Percentiles rank a stretch among this genome's conserved stretches.
phyloP scores from a whole-genome alignment of 2,113 vertebrate genomes.

The Saguinus midas region DNA sequence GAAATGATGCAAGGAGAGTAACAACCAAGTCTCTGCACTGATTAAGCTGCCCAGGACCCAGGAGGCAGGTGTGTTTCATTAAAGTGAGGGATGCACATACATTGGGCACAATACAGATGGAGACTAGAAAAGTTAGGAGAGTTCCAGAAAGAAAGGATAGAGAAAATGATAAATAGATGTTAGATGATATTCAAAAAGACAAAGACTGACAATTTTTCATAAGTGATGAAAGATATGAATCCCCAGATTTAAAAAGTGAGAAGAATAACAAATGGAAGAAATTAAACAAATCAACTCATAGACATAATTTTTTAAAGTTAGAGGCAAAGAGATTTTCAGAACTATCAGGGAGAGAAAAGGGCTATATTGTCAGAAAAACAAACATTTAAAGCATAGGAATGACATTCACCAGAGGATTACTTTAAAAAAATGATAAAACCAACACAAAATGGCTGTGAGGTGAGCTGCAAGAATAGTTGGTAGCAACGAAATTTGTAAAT shows the following conservation, averaged over 20 bases:
- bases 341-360: not conserved
- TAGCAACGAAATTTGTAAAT: not conserved
- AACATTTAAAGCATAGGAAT: not conserved
- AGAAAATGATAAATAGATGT: not conserved
- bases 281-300: not conserved
- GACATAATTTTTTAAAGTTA: not conserved
- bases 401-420: not conserved
- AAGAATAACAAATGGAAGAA: not conserved
- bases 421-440: not conserved
- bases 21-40: not conserved
- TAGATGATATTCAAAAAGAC: not conserved
- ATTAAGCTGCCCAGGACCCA: not conserved
- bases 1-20: not conserved
- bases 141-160: not conserved
- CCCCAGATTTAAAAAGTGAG: not conserved
- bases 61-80: not conserved
- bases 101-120: not conserved
- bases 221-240: not conserved
- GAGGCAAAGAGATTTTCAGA: not conserved
- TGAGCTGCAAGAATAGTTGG: not conserved
- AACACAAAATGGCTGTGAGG: not conserved
- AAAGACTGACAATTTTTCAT: not conserved
- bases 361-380: not conserved
- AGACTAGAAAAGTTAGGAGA: not conserved
- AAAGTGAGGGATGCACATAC: too few relatives aligned